Conservation (phyloP, 2,888 invertebrate genomes). For the Sesamia inferens region DNA sequence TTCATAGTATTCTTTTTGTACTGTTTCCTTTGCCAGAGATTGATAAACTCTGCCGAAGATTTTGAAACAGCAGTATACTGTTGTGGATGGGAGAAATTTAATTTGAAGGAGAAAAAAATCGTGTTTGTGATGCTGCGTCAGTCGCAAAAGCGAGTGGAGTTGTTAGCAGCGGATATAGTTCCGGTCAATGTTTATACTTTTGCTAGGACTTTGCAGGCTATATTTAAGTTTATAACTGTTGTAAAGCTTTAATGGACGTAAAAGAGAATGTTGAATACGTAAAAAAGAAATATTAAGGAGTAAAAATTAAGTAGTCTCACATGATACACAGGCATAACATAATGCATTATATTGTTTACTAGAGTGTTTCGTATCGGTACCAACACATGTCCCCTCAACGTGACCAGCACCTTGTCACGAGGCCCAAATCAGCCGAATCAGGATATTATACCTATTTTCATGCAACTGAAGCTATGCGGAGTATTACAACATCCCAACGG, state of each 20-base stretch:
- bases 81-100: constrained; percentile 85
- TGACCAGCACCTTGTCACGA: too few relatives aligned
- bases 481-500: too few relatives aligned
- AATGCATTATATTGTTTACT: too few relatives aligned
- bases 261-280: not conserved
- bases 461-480: too few relatives aligned
- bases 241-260: constrained; percentile 72
- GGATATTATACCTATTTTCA: too few relatives aligned
- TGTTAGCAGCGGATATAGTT: constrained; percentile 82
- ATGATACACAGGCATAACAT: too few relatives aligned
- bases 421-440: too few relatives aligned
- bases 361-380: too few relatives aligned
- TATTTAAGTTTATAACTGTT: constrained; percentile 84
- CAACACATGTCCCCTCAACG: too few relatives aligned
- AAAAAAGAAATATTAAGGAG: too few relatives aligned
- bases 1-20: constrained; percentile 82
- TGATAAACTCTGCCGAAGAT: constrained; percentile 78
- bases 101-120: constrained; percentile 74
- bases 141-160: constrained; percentile 77
- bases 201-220: constrained; percentile 78
- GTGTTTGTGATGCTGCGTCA: constrained; percentile 77
- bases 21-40: constrained; percentile 80
- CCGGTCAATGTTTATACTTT: constrained; percentile 85
- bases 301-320: not conserved
- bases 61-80: constrained; percentile 81